phyloP scores from a whole-genome alignment of 2,888 invertebrate genomes.

The Gandaritis pyraliata region DNA sequence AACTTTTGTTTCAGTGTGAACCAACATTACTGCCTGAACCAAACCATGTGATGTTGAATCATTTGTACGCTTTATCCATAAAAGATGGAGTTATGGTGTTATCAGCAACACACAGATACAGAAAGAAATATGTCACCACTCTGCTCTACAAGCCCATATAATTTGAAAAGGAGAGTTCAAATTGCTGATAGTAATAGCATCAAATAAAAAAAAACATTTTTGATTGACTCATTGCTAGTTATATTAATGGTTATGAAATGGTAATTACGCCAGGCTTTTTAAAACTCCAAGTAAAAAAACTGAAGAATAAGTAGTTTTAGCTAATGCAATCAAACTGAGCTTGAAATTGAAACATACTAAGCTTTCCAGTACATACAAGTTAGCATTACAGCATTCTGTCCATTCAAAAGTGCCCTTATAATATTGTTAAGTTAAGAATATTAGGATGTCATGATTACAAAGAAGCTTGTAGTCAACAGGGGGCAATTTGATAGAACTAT shows the following conservation, averaged over 20 bases:
- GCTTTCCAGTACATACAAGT: background rate
- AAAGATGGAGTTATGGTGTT: constrained; percentile 99
- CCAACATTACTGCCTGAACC: constrained; percentile 99
- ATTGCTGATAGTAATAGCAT: background rate
- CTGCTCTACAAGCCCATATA: constrained; percentile 99
- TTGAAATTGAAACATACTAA: background rate
- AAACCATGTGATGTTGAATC: constrained; percentile 99
- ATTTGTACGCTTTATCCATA: constrained; percentile 99
- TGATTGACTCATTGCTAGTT: background rate
- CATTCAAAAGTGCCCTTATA: constrained; percentile 27
- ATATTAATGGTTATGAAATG: background rate
- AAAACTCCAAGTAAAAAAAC: background rate
- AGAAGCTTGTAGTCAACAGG: background rate
- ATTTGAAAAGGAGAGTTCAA: constrained; percentile 38
- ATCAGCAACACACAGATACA: constrained; percentile 98
- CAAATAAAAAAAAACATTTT: constrained; percentile 1
- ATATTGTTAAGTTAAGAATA: constrained; percentile 6
- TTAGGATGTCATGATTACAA: no score
- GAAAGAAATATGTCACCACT: constrained; percentile 99
- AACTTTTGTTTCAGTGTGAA: constrained; percentile 93
- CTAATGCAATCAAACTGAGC: constrained; percentile 3
- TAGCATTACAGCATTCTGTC: constrained; percentile 2
- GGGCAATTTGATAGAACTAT: constrained; percentile 2
- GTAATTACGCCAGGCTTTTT: background rate
- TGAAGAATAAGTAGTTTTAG: no score